Evolutionary conservation across 2,113 vertebrate genomes (phyloP), one percentile per base, ranked within the genome.

Genomic region (Porphyrio hochstetteri): DNA sequence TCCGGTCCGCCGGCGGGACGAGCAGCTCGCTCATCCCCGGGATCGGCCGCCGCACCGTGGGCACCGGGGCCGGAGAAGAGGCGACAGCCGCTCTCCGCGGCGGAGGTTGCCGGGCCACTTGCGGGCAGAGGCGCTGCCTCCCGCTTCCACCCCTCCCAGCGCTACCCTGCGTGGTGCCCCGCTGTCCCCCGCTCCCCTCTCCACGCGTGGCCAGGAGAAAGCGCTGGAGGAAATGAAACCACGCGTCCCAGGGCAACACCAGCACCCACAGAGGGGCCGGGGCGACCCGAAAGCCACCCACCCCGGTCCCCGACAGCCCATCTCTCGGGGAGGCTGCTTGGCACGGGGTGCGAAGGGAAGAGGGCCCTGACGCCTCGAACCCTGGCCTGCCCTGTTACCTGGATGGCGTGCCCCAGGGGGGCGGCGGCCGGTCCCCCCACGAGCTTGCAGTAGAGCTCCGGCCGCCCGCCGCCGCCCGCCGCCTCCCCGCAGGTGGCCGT

Each of bases 401-500:
- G 99, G 91, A 99, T 99, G 50, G 98, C 97, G 65, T 98, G 98
- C 28, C 98, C 98, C 14, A 95, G 86, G 74, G 95, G 95, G 46
- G 96, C 97, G 18, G 91, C 80, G 8, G 96, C 97, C 7, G 99
- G 98, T 10, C 99, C 99, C 84, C 99, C 99, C 28, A 98, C 99
- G 86, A 99, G 98, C 82, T 99, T 99, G 97, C 99, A 99, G 97
- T 98, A 99, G 50, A 99, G 98, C 92, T 99, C 98, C 13, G 90
- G 79, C 67, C 91, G 87, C 35, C 95, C 97, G n/a, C 52, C 67
- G 61, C 97, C 97, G 13, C 48, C 52, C 29, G 29, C 98, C 83
- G 98, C 98, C 97, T 99, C 97, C 2, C 99, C 99, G 97, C 99
- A 99, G 94, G 99, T 99, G 92, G 99, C 99, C 4, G 98, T 98